phyloP scores from a whole-genome alignment of 2,797 vertebrate genomes.

The Heteromormyrus szaboi region DNA sequence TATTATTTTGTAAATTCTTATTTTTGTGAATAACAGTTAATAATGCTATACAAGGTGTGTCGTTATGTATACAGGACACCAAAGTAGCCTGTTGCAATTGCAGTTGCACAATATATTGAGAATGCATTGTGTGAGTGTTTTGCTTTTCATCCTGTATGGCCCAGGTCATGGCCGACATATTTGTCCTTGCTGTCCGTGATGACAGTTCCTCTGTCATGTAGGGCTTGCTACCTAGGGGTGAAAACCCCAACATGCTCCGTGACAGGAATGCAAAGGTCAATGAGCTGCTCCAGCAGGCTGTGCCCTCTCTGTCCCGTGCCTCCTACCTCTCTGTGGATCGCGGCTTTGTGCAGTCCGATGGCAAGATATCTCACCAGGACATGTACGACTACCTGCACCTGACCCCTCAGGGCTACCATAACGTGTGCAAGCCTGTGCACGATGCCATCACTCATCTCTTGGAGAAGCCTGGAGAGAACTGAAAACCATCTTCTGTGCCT shows the following conservation, averaged over 20 bases:
- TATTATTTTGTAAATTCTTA: background rate
- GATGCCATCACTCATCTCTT: constrained; percentile 67
- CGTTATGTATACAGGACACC: background rate
- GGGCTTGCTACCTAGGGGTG: constrained; percentile 79
- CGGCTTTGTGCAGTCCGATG: constrained; percentile 78
- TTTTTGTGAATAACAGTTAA: background rate
- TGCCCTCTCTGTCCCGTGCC: constrained; percentile 60
- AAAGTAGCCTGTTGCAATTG: background rate
- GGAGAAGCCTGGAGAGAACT: constrained; percentile 59
- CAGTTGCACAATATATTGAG: background rate
- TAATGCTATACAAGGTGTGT: background rate
- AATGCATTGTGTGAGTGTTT: background rate
- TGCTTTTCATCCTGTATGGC: background rate
- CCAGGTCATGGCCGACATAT: background rate
- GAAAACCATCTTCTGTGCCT: constrained; percentile 26
- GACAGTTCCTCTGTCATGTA: constrained; percentile 36
- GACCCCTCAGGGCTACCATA: constrained; percentile 74
- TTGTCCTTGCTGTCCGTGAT: background rate
- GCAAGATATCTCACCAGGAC: constrained; percentile 83
- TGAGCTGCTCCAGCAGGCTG: constrained; percentile 59
- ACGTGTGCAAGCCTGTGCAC: constrained; percentile 73
- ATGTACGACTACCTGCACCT: constrained; percentile 89
- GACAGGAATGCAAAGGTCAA: constrained; percentile 74
- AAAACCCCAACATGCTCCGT: constrained; percentile 72
- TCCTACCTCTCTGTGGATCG: constrained; percentile 74